Conservation (phyloP, 2,113 vertebrate genomes). For the Formicarius rufipectus region DNA sequence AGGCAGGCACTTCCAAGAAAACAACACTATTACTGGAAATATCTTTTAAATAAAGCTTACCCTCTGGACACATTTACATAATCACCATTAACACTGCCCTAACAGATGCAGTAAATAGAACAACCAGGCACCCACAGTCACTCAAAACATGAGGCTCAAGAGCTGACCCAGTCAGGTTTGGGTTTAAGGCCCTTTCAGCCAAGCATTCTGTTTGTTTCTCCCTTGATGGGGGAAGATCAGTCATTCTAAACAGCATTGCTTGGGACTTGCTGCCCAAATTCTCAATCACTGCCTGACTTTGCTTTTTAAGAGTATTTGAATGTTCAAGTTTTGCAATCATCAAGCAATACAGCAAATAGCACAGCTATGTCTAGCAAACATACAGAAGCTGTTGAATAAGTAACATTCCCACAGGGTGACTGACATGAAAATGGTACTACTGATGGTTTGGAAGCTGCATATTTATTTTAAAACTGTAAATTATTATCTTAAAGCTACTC, state of each 20-base stretch:
- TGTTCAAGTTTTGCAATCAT: not conserved
- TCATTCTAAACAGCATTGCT: not conserved
- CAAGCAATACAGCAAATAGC: not conserved
- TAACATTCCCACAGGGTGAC: not conserved
- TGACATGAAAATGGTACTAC: accelerated
- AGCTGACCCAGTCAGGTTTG: not conserved
- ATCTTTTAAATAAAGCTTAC: not conserved
- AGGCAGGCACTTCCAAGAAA: not conserved
- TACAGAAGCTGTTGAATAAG: not conserved
- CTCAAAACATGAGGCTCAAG: not conserved
- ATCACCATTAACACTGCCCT: not conserved
- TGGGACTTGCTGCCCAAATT: not conserved
- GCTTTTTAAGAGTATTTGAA: not conserved
- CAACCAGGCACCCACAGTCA: not conserved
- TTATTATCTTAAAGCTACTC: not conserved
- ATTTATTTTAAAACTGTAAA: not conserved
- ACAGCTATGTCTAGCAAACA: not conserved
- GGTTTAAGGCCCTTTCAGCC: not conserved
- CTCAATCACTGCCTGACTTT: not conserved
- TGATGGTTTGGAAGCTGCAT: not conserved
- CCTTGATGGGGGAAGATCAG: not conserved
- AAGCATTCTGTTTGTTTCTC: not conserved
- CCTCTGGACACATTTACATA: not conserved
- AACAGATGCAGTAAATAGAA: not conserved
- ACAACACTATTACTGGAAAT: not conserved